These are phyloP conservation scores for Drosophila orena DNA, from an alignment of 1,140 invertebrate genomes.

Conservation along the genomic window DNA sequence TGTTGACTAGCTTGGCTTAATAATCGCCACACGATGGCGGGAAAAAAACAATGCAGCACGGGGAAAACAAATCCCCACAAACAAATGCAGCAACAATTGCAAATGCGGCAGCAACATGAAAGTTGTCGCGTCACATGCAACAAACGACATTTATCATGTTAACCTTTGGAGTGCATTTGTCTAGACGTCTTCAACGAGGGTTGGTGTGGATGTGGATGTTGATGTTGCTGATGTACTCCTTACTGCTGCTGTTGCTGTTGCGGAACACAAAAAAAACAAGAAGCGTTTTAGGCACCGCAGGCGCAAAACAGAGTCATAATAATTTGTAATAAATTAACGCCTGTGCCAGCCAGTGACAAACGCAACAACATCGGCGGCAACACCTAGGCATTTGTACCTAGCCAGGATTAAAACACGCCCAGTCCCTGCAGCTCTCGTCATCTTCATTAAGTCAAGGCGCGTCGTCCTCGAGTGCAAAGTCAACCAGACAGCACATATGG, in stretches of 20 bases:
- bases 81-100: constrained; percentile 51
- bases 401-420: constrained; percentile 67
- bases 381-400: constrained; percentile 53
- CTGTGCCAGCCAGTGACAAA: constrained; percentile 38
- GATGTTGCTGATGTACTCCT: constrained; percentile 16
- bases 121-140: constrained; percentile 75
- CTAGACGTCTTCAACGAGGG: constrained; percentile 81
- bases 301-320: constrained; percentile 76
- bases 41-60: constrained; percentile 39
- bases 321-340: constrained; percentile 84
- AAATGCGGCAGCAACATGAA: constrained; percentile 66
- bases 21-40: constrained; percentile 52
- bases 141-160: constrained; percentile 84
- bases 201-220: constrained; percentile 14
- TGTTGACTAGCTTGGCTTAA: constrained; percentile 70
- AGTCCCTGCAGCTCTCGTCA: constrained; percentile 56
- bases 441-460: constrained; percentile 81
- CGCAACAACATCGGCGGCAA: constrained; percentile 46
- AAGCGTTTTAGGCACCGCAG: constrained; percentile 4
- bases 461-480: constrained; percentile 62
- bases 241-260: constrained; percentile 24
- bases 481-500: constrained; percentile 52
- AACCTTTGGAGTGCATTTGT: constrained; percentile 84
- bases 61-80: constrained; percentile 48
- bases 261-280: constrained; percentile 49